These are phyloP conservation scores for Ephialtes manifestator DNA, from an alignment of 2,888 invertebrate species.

Conservation along the genomic window DNA sequence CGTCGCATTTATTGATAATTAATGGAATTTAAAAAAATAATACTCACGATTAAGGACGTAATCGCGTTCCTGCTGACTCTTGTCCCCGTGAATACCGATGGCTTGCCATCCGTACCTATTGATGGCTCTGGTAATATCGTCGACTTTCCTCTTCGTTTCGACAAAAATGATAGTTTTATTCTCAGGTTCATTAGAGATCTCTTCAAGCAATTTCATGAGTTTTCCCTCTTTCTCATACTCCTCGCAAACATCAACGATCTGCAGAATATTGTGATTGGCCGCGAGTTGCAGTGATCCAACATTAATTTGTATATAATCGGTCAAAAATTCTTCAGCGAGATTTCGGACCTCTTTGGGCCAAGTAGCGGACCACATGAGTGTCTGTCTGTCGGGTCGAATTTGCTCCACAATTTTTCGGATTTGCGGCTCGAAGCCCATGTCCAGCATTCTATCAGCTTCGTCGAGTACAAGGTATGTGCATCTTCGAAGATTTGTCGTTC, in stretches of 20 bases:
- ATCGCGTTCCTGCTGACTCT: constrained; percentile 89
- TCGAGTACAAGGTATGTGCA: constrained; percentile 89
- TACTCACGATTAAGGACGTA: constrained; percentile 87
- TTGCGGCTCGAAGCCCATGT: constrained; percentile 90
- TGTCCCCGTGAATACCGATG: constrained; percentile 90
- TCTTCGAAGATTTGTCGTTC: constrained; percentile 85
- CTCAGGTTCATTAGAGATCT: constrained; percentile 88
- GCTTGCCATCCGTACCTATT: constrained; percentile 87
- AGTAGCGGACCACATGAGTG: constrained; percentile 91
- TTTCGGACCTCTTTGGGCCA: constrained; percentile 91
- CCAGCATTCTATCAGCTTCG: constrained; percentile 89
- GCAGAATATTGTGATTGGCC: constrained; percentile 91
- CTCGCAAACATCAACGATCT: constrained; percentile 89
- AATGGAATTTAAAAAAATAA: too few species aligned
- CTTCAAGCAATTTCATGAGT: constrained; percentile 88
- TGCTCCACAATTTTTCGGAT: constrained; percentile 88
- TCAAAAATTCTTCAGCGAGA: constrained; percentile 90
- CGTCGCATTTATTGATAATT: too few species aligned
- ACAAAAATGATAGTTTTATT: constrained; percentile 90
- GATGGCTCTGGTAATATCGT: constrained; percentile 89
- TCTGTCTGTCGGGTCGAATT: constrained; percentile 89
- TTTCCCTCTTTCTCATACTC: constrained; percentile 89
- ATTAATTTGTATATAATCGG: constrained; percentile 89
- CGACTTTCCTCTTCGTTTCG: constrained; percentile 90
- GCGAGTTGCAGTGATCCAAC: constrained; percentile 89